Evolutionary conservation across 1,140 invertebrate species (phyloP).

Genomic region (Bombus confusus): DNA sequence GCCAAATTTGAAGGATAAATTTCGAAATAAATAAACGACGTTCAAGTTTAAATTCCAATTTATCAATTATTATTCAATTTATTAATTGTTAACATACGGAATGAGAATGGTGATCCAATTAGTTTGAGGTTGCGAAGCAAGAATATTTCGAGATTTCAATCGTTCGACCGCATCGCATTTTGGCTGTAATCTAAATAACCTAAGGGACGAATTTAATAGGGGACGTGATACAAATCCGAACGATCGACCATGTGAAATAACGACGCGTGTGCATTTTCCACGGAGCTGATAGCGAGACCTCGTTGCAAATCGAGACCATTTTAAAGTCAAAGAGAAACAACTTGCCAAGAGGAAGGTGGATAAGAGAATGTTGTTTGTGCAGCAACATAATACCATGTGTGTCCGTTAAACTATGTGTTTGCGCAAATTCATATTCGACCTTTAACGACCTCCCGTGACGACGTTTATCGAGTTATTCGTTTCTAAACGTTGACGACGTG

Average conservation of each 20-base stretch:
- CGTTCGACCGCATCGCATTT: neutral
- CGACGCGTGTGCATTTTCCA: neutral
- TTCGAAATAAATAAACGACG: no score
- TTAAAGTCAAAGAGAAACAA: neutral
- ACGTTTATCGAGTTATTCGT: neutral
- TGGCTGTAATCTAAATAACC: neutral
- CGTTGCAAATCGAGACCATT: neutral
- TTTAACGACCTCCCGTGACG: neutral
- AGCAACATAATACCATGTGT: neutral
- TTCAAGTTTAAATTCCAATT: no score
- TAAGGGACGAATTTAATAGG: neutral
- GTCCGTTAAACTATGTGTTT: neutral
- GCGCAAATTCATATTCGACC: conserved; percentile 5
- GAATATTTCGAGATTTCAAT: neutral
- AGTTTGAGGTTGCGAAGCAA: neutral
- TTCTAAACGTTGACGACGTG: neutral
- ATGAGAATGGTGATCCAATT: no score
- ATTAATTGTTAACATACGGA: no score
- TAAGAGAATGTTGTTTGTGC: neutral
- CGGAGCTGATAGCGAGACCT: neutral
- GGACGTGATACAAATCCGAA: neutral
- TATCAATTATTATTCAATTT: no score
- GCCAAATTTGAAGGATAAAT: no score
- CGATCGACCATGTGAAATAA: neutral
- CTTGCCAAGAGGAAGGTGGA: neutral